Evolutionary conservation across 2,113 vertebrate genomes (phyloP).

Genomic region (Pterocles burchelli): DNA sequence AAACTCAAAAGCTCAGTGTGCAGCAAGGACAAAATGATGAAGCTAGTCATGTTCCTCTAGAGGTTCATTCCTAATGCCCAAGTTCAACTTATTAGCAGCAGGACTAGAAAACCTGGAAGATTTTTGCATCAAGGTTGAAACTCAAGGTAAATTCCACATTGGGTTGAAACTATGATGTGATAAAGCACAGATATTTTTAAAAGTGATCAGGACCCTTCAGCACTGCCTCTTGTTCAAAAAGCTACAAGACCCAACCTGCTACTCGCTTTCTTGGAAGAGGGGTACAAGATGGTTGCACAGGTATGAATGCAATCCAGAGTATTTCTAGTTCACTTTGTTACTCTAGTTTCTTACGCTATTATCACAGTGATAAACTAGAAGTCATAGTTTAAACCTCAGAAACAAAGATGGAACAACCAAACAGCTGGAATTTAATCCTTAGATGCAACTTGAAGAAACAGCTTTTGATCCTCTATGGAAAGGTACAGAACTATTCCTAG

Average conservation of each 20-base stretch:
- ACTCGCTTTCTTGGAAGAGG: background rate
- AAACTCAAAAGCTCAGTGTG: background rate
- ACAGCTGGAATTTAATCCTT: background rate
- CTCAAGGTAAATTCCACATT: background rate
- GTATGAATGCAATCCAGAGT: background rate
- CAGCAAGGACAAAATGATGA: background rate
- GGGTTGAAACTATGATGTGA: background rate
- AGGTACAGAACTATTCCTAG: background rate
- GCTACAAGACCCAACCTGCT: background rate
- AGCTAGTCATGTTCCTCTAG: background rate
- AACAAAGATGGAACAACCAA: background rate
- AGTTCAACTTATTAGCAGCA: conserved; percentile 21
- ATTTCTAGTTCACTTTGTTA: background rate
- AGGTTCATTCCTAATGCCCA: background rate
- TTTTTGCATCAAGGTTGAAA: background rate
- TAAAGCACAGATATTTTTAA: background rate
- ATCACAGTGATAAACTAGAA: background rate
- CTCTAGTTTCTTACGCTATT: background rate
- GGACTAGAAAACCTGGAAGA: background rate
- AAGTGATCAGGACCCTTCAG: background rate
- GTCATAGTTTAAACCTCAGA: background rate
- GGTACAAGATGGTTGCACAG: background rate
- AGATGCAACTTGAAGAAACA: background rate
- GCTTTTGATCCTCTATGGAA: background rate
- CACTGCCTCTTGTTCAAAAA: background rate